phyloP scores from a whole-genome alignment of 2,888 invertebrate genomes.

The Frankliniella fusca region DNA sequence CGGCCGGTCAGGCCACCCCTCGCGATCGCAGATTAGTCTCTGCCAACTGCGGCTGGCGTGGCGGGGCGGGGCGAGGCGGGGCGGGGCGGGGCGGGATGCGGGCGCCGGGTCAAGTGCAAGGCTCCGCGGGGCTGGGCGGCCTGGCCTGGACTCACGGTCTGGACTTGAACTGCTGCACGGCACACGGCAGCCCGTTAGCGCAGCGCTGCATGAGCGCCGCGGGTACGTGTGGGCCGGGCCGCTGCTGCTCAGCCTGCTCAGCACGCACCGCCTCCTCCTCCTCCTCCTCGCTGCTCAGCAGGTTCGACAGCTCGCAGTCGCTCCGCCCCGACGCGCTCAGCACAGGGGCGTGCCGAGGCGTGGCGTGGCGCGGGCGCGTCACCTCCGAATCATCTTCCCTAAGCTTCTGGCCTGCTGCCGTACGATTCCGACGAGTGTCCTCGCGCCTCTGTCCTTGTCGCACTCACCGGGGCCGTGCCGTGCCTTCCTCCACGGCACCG shows the following conservation, averaged over 20 bases:
- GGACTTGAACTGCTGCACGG: not conserved
- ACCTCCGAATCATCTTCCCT: no score
- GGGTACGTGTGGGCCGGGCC: not conserved
- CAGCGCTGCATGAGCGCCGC: not conserved
- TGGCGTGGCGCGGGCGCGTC: no score
- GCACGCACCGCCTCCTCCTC: not conserved
- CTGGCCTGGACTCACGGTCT: not conserved
- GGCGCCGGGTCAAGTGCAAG: conserved; percentile 10
- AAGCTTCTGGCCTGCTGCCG: no score
- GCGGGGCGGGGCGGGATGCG: not conserved
- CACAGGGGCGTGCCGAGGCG: not conserved
- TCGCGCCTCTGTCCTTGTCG: no score
- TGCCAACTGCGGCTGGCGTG: not conserved
- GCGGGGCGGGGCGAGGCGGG: not conserved
- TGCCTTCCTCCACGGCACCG: no score
- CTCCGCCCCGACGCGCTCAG: not conserved
- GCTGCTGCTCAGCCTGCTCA: no score
- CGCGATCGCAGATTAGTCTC: conserved; percentile 6
- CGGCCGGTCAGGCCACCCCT: no score
- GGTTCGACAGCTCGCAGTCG: not conserved
- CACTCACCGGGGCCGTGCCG: no score
- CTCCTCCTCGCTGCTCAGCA: not conserved
- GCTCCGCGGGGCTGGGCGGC: not conserved
- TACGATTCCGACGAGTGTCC: no score
- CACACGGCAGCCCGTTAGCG: not conserved